These are phyloP conservation scores for Otus sunia DNA, from an alignment of 2,113 vertebrate species.

Conservation along the genomic window DNA sequence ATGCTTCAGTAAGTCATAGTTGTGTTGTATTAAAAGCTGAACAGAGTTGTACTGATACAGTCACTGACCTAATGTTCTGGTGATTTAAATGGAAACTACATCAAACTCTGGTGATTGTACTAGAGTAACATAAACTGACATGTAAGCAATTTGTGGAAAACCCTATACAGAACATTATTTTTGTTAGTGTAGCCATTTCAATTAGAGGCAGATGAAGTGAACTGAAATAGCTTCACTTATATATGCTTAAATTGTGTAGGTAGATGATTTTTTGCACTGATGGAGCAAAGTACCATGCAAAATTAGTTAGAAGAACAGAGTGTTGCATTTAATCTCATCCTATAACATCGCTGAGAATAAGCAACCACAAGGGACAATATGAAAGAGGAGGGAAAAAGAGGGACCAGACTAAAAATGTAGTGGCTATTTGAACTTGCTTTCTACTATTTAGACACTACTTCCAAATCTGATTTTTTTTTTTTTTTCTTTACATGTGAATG, in stretches of 20 bases:
- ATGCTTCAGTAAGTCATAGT: background rate
- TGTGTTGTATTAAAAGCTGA: background rate
- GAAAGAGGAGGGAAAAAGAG: background rate
- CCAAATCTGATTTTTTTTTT: background rate
- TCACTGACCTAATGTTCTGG: background rate
- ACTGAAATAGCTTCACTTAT: background rate
- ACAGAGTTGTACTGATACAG: background rate
- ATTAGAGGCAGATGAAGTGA: background rate
- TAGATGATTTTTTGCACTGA: background rate
- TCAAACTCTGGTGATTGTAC: background rate
- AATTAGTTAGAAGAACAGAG: constrained; percentile 14
- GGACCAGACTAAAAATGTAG: background rate
- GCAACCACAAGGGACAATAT: background rate
- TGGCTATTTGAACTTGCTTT: background rate
- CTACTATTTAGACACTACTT: background rate
- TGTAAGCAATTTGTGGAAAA: background rate
- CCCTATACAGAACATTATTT: background rate
- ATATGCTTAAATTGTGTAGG: background rate
- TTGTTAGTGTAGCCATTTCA: background rate
- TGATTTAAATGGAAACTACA: background rate
- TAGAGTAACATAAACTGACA: background rate
- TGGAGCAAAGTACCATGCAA: background rate
- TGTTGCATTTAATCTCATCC: background rate
- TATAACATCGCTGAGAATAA: background rate
- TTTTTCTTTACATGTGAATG: background rate